Percentiles rank a stretch among this genome's conserved stretches.
These are phyloP conservation scores for Thalpophila matura DNA, from an alignment of 2,888 invertebrate genomes.

Conservation along the genomic window DNA sequence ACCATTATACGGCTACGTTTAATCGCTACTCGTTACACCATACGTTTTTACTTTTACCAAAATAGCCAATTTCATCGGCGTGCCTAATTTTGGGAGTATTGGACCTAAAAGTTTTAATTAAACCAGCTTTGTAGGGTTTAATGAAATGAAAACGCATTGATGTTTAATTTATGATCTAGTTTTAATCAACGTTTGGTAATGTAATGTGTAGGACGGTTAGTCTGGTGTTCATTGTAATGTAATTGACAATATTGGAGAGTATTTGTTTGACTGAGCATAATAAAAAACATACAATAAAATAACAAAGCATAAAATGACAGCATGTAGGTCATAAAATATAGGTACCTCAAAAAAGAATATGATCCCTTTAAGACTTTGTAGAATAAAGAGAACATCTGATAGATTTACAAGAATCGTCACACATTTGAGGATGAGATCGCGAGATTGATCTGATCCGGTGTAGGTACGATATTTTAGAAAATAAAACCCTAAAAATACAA, in stretches of 20 bases:
- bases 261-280: too few relatives aligned
- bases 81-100: conserved; percentile 38
- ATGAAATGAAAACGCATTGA: conserved; percentile 40
- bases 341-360: not conserved
- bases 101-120: conserved; percentile 50
- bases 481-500: not conserved
- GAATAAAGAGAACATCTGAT: not conserved
- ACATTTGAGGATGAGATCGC: too few relatives aligned
- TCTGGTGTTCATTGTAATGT: too few relatives aligned
- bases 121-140: conserved; percentile 29
- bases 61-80: conserved; percentile 33
- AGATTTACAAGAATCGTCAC: not conserved
- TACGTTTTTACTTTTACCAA: conserved; percentile 34
- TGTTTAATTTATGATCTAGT: conserved; percentile 27
- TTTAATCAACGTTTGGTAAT: conserved; percentile 33
- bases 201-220: conserved; percentile 2
- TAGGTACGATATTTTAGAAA: not conserved
- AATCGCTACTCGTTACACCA: conserved; percentile 24
- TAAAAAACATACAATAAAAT: too few relatives aligned
- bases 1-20: conserved; percentile 14
- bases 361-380: not conserved
- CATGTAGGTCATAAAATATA: too few relatives aligned
- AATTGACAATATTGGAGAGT: too few relatives aligned
- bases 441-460: not conserved
- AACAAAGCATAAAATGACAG: too few relatives aligned